Base-by-base conservation (phyloP, 2,888 invertebrate genomes). In the Ashinkailepas kermadecensis region DNA sequence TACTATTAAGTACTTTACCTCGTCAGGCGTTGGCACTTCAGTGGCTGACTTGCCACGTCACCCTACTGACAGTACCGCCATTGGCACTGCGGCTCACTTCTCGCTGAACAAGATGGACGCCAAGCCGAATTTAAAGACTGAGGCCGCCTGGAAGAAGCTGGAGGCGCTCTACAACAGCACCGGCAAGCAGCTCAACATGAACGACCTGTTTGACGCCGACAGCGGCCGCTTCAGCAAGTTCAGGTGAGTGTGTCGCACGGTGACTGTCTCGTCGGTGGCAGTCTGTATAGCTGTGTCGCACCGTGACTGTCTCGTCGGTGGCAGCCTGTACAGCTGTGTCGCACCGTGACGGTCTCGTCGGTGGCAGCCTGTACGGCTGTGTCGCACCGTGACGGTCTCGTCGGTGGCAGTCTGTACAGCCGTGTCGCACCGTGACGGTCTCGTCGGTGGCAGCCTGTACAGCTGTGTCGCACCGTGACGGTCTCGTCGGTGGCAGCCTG, bases 211-310 rank as follows among this genome's bases (percentile, higher is more conserved):
- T 87, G 90, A 92, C 84, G 89, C 92, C 85, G 95, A 98, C 88
- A 89, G 93, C 0, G 89, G 91, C 59, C 91, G 99, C 83, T 98
- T 98, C 87, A 89, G 93, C 81, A 95, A 95, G 88, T 96, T 92
- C 89, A 96, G 95, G 97, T 97, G 89, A 87, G 21, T 81, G 58
- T 21, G 25, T 58, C 12, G 25, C 57, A 18, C 54, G 13, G 18
- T 78, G 56, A 62, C 25, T 23, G 13, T 67, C 56, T 25, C 39
- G 67, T 56, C 25, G 23, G n/a, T 21, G 54, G 15, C 64, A 25
- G 39, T 10, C 21, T 80, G 12, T 58, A 15, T 7, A 13, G 74
- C 25, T 39, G 39, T 39, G 39, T 39, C 39, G 39, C 59, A 59
- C 59, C 59, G 59, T 59, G 59, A 62, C 25, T 23, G 13, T 67